Base-by-base conservation (phyloP, 1,140 invertebrate genomes). In the Drosophila burlai region DNA sequence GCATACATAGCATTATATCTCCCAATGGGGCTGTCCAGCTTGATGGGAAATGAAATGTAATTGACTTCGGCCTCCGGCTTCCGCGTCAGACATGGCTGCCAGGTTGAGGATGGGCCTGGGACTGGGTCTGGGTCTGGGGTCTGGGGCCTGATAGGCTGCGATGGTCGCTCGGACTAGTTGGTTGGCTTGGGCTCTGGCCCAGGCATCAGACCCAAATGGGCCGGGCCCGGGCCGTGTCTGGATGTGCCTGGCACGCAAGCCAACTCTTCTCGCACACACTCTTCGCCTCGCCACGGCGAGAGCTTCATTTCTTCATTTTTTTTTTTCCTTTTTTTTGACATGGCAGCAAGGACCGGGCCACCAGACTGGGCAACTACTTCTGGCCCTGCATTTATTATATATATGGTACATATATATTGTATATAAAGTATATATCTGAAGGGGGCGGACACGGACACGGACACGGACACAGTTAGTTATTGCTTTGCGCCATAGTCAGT, bases 331-430 rank as follows among this genome's bases (percentile, higher is more conserved):
- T 89, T 84, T 72, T 73, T 72, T 90, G 81, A 89, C 81, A 85
- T 89, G 84, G 73, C 73, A 85, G 79, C 79, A 52, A 72, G 58
- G 64, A 68, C 68, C 55, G 50, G 60, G 50, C 65, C 57, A 64
- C 59, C 80, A 68, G 84, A 89, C 84, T 89, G 84, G 84, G 84
- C 84, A 87, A 89, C 84, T 84, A 90, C 85, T 89, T 90, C 60
- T 89, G 66, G 75, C 79, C 63, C 63, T 65, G 76, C 54, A 69
- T 76, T 78, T 62, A 61, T 24, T 76, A 47, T 62, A 63, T 68
- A 59, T 40, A 45, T 54, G 21, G 1, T 24, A 24, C 26, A 5
- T 26, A 57, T 29, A 72, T 52, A 45, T 57, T 52, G 43, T 83
- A 46, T 58, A 34, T 62, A 59, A 76, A 66, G 69, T 67, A 31